phyloP scores from a whole-genome alignment of 2,113 vertebrate species.

The Holacanthus passer region DNA sequence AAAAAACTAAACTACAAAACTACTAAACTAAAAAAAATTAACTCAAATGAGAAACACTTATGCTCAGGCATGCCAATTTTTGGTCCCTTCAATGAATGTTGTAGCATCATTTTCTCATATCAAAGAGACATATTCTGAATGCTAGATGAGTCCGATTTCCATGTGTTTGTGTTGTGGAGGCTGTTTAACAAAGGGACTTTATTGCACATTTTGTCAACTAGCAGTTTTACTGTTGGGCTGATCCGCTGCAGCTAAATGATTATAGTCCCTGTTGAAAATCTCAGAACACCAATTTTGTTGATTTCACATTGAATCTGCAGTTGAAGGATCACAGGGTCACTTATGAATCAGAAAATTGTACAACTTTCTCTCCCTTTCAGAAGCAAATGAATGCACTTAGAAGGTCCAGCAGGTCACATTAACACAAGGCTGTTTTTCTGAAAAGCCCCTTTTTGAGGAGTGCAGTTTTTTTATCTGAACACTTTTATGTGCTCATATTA shows the following conservation, averaged over 20 bases:
- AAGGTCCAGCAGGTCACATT: background rate
- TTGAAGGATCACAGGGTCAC: slow-evolving; percentile 27
- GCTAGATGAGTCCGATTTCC: background rate
- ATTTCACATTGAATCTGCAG: slow-evolving; percentile 3
- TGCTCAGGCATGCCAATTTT: background rate
- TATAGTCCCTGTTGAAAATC: background rate
- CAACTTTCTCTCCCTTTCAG: slow-evolving; percentile 20
- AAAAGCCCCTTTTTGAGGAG: slow-evolving; percentile 4
- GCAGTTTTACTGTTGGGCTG: background rate
- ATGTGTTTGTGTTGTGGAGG: background rate
- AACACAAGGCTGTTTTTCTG: slow-evolving; percentile 1
- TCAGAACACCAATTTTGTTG: background rate
- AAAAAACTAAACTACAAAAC: background rate
- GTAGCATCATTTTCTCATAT: background rate
- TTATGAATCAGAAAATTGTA: slow-evolving; percentile 21
- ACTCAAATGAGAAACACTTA: background rate
- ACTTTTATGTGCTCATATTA: slow-evolving; percentile 2
- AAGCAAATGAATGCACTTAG: slow-evolving; percentile 6
- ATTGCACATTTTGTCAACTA: background rate
- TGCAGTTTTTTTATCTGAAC: background rate
- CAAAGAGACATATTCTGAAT: background rate
- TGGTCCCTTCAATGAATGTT: background rate
- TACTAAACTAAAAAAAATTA: background rate
- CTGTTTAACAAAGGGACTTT: background rate
- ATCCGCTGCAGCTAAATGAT: slow-evolving; percentile 10